Conservation (phyloP, 2,113 vertebrate species). For the Mesembrinibis cayennensis region DNA sequence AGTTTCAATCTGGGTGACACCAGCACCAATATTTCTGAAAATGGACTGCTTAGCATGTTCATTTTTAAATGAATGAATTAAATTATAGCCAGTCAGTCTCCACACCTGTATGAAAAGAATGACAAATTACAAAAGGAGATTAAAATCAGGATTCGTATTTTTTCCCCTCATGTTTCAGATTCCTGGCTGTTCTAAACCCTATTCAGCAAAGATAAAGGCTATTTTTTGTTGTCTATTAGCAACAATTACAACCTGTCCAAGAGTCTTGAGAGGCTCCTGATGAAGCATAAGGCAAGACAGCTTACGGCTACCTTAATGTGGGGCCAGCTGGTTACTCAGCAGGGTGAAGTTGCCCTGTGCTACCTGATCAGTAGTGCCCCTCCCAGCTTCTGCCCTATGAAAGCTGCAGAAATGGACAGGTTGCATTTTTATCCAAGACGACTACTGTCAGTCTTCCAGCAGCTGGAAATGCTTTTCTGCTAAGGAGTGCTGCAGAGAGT, state of each 20-base stretch:
- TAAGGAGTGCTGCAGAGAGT: neutral
- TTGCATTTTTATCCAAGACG: neutral
- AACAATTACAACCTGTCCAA: neutral
- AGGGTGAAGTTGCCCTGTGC: neutral
- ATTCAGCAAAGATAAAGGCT: neutral
- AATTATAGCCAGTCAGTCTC: slow-evolving; percentile 88
- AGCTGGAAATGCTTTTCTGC: neutral
- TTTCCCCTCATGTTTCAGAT: neutral
- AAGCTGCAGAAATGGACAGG: neutral
- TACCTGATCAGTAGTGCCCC: neutral
- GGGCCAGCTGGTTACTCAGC: neutral
- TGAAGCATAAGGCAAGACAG: neutral
- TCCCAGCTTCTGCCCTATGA: neutral
- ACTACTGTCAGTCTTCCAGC: neutral
- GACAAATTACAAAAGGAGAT: neutral
- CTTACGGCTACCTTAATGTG: neutral
- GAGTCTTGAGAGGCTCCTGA: neutral
- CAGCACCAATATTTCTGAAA: slow-evolving; percentile 95
- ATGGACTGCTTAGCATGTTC: slow-evolving; percentile 98
- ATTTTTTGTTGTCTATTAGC: neutral
- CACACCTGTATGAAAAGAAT: slow-evolving; percentile 82
- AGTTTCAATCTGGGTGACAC: slow-evolving; percentile 94
- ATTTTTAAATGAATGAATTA: slow-evolving; percentile 94
- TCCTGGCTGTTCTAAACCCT: neutral
- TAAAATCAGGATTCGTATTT: neutral